Evolutionary conservation across 2,888 invertebrate species (phyloP).

Genomic region (Megaustenia siamemsis): DNA sequence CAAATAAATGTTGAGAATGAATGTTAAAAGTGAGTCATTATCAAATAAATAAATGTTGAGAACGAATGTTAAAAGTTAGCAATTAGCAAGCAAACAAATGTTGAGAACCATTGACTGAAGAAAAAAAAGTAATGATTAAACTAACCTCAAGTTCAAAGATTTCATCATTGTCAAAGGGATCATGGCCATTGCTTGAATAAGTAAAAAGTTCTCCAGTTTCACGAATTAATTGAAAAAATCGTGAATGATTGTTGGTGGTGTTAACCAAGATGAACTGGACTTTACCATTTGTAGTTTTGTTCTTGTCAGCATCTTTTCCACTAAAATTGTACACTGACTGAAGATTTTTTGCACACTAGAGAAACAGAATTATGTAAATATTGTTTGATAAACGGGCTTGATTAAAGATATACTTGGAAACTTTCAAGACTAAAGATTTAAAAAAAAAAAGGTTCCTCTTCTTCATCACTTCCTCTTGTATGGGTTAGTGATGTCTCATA

Average conservation of each 20-base stretch:
- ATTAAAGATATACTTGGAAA: too few species aligned
- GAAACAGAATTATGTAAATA: not conserved
- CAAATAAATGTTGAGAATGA: too few species aligned
- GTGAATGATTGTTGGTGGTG: constrained; percentile 8
- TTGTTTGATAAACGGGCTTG: too few species aligned
- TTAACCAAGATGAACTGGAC: constrained; percentile 50
- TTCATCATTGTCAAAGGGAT: not conserved
- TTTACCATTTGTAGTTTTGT: constrained; percentile 51
- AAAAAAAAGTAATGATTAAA: not conserved
- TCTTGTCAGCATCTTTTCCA: constrained; percentile 50
- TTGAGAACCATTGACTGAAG: too few species aligned
- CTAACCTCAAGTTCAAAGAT: not conserved
- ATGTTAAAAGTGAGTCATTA: too few species aligned
- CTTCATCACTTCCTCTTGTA: too few species aligned
- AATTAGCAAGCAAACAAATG: too few species aligned
- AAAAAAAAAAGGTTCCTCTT: too few species aligned
- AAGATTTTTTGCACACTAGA: constrained; percentile 43
- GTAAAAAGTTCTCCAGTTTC: constrained; percentile 41
- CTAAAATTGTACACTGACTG: constrained; percentile 36
- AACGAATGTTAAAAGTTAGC: too few species aligned
- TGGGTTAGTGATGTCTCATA: too few species aligned
- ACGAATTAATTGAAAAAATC: constrained; percentile 36
- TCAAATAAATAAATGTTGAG: too few species aligned
- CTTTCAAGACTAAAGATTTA: too few species aligned
- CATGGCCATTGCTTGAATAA: not conserved